A percentile compares a stretch with the other conserved stretches of the same genome.
Conservation (phyloP, 1,140 invertebrate species). For the Hyles vespertilio region DNA sequence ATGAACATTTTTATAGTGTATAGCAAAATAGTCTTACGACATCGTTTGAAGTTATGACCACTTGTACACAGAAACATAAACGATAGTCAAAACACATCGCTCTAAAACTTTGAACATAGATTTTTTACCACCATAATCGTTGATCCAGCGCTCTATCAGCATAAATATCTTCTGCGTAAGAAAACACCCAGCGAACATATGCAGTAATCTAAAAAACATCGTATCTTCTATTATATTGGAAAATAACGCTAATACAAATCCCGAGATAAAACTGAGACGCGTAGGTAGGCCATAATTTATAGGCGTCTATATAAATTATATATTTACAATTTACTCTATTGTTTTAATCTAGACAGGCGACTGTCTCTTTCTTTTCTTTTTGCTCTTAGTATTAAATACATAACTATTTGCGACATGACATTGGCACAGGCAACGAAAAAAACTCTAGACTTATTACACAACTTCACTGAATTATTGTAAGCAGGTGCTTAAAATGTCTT, state of each 20-base stretch:
- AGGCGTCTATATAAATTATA: background rate
- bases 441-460: conserved; percentile 5
- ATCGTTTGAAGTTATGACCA: conserved; percentile 15
- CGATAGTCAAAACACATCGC: background rate
- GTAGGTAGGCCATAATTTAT: too few relatives aligned
- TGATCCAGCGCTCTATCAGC: too few relatives aligned
- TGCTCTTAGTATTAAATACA: background rate
- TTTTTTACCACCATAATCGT: too few relatives aligned
- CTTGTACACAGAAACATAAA: conserved; percentile 2
- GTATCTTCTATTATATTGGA: too few relatives aligned
- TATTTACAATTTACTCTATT: conserved; percentile 2
- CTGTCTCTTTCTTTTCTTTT: background rate
- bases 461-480: conserved; percentile 4
- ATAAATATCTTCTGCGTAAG: too few relatives aligned
- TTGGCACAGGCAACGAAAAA: conserved; percentile 5
- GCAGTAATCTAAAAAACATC: background rate
- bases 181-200: too few relatives aligned
- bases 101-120: background rate
- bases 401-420: conserved; percentile 8
- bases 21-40: conserved; percentile 20
- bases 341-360: conserved; percentile 4
- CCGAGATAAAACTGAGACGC: too few relatives aligned
- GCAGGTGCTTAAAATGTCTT: conserved; percentile 3
- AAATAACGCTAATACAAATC: too few relatives aligned
- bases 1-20: conserved; percentile 16